These are phyloP conservation scores for Ophion ventricosus DNA, from an alignment of 2,888 invertebrate species.

Conservation along the genomic window DNA sequence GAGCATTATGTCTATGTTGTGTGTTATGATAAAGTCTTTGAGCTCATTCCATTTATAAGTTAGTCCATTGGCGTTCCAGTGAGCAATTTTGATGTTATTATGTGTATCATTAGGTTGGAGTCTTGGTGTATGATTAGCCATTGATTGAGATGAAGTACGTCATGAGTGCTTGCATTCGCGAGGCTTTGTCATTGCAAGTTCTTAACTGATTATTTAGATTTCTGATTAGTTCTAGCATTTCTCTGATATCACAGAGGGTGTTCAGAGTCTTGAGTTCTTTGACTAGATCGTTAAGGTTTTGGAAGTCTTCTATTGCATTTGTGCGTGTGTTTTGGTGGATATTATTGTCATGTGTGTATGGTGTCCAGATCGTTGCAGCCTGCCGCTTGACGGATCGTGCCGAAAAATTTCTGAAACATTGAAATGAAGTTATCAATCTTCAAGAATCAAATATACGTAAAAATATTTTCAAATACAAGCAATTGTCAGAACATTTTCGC, in stretches of 20 bases:
- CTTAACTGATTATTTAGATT: background rate
- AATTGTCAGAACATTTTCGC: too few species aligned
- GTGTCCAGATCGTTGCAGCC: too few species aligned
- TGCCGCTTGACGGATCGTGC: too few species aligned
- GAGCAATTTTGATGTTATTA: constrained; percentile 1
- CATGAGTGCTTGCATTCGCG: constrained; percentile 11
- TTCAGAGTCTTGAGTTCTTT: constrained; percentile 2
- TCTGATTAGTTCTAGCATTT: background rate
- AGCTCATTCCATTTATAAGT: constrained; percentile 16
- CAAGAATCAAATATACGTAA: too few species aligned
- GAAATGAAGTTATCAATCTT: too few species aligned
- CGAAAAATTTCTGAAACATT: too few species aligned
- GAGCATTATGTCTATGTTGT: constrained; percentile 21
- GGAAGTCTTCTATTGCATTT: background rate
- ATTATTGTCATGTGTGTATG: too few species aligned
- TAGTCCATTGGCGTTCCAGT: constrained; percentile 46
- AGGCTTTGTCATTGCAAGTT: background rate
- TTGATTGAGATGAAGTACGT: background rate
- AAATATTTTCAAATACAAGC: too few species aligned
- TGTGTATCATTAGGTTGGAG: background rate
- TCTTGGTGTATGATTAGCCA: background rate
- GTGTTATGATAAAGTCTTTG: constrained; percentile 7
- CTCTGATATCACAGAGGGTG: background rate
- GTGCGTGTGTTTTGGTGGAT: too few species aligned
- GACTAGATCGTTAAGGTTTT: background rate